Evolutionary conservation across 1,140 invertebrate species (phyloP).

Genomic region (Aradophagus sp.): DNA sequence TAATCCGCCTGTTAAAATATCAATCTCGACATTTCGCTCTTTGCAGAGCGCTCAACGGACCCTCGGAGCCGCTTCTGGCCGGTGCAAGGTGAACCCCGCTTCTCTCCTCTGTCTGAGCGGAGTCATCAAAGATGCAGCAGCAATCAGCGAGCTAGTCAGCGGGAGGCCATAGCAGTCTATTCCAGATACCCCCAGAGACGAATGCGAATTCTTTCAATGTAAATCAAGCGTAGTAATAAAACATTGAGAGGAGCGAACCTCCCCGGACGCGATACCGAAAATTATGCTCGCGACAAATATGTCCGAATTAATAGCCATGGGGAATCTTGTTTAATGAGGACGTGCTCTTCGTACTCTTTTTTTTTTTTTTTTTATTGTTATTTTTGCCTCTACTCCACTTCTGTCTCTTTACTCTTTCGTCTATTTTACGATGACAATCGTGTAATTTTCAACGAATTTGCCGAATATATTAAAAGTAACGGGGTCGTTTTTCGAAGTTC

Average conservation of each 20-base stretch:
- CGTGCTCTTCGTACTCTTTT: no score
- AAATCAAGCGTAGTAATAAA: constrained; percentile 67
- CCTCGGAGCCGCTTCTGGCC: constrained; percentile 36
- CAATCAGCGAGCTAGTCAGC: constrained; percentile 72
- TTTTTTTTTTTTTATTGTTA: constrained; percentile 1
- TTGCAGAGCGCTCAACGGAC: constrained; percentile 63
- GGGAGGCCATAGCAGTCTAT: constrained; percentile 51
- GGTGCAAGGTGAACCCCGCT: constrained; percentile 54
- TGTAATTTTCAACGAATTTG: no score
- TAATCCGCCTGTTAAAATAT: constrained; percentile 74
- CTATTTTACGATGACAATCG: no score
- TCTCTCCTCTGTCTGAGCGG: constrained; percentile 67
- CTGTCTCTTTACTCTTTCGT: no score
- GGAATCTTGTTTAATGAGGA: constrained; percentile 18
- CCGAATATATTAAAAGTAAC: no score
- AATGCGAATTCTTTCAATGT: constrained; percentile 69
- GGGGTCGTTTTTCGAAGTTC: no score
- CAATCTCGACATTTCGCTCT: constrained; percentile 72
- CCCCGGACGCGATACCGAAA: constrained; percentile 22
- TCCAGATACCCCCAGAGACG: constrained; percentile 50
- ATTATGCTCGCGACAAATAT: constrained; percentile 34
- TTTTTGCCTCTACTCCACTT: no score
- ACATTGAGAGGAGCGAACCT: constrained; percentile 38
- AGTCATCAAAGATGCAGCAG: constrained; percentile 75
- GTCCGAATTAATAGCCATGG: constrained; percentile 35